phyloP scores from a whole-genome alignment of 2,888 invertebrate species.

The Watsonalla binaria region DNA sequence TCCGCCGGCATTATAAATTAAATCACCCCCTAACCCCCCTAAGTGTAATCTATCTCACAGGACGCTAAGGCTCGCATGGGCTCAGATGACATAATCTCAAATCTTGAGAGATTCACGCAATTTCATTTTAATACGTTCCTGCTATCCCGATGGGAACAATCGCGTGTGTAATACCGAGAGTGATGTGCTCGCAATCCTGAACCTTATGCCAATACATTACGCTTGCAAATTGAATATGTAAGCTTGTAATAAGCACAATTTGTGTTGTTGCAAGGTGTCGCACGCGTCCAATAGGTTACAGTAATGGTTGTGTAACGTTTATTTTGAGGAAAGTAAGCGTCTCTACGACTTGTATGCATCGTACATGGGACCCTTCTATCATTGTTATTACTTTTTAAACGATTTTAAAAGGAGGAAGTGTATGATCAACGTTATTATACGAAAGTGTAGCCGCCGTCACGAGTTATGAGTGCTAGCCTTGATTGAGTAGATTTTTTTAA shows the following conservation, averaged over 20 bases:
- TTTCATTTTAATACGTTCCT: neutral
- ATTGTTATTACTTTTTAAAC: too few species aligned
- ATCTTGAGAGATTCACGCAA: constrained; percentile 29
- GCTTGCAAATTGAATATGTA: neutral
- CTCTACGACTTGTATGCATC: too few species aligned
- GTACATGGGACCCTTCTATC: too few species aligned
- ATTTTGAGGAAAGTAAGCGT: too few species aligned
- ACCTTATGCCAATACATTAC: neutral
- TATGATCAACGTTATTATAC: too few species aligned
- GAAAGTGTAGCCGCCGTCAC: too few species aligned
- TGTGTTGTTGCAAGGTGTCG: neutral
- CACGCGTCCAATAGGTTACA: neutral
- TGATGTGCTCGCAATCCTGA: neutral
- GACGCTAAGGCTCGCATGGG: neutral
- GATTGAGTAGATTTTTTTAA: too few species aligned
- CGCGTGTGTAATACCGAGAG: neutral
- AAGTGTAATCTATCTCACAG: neutral
- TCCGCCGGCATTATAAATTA: neutral
- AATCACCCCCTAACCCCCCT: neutral
- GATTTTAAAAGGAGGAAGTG: too few species aligned
- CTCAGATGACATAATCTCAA: constrained; percentile 24
- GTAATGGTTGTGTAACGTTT: neutral
- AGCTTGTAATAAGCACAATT: neutral
- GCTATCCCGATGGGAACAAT: neutral
- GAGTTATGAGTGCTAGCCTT: too few species aligned